phyloP scores from a whole-genome alignment of 2,113 vertebrate genomes.

The Alectura lathami region DNA sequence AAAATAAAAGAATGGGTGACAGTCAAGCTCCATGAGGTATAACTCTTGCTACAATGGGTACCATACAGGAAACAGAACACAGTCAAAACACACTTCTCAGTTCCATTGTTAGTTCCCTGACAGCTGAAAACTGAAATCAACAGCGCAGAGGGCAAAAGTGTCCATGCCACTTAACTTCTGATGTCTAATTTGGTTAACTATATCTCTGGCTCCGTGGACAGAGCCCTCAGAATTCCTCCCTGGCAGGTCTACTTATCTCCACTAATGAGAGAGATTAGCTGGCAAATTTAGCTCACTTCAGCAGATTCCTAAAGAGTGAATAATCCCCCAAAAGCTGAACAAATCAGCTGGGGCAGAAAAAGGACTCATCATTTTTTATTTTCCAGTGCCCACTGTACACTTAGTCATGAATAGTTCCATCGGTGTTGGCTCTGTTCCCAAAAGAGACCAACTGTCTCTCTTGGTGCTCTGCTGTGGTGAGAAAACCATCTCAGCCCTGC shows the following conservation, averaged over 20 bases:
- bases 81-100: background rate
- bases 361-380: background rate
- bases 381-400: background rate
- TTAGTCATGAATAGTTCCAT: background rate
- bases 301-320: constrained; percentile 4
- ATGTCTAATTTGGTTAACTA: background rate
- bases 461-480: background rate
- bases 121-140: background rate
- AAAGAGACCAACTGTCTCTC: background rate
- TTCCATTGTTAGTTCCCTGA: background rate
- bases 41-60: constrained; percentile 1
- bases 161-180: background rate
- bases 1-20: constrained; percentile 99
- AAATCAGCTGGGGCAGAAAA: background rate
- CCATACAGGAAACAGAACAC: background rate
- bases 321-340: background rate
- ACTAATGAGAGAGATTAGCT: background rate
- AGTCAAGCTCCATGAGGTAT: constrained; percentile 92
- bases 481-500: background rate
- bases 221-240: background rate
- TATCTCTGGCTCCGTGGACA: background rate
- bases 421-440: background rate
- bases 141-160: background rate
- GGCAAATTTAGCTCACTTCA: background rate
- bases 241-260: background rate